These are phyloP conservation scores for Mythimna albipuncta DNA, from an alignment of 2,888 invertebrate species.

Conservation along the genomic window DNA sequence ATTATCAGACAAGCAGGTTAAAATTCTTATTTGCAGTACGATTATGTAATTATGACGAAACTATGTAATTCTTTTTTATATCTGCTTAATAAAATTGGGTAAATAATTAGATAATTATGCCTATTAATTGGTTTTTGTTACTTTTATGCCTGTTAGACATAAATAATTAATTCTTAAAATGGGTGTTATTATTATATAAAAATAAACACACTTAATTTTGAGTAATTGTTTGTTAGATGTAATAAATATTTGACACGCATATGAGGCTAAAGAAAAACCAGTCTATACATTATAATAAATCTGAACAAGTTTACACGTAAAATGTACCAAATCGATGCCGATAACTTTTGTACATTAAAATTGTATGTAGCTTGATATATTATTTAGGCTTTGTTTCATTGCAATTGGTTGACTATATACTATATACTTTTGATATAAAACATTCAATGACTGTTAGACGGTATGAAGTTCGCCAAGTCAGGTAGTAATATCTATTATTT, in stretches of 20 bases:
- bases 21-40: background rate
- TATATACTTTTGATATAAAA: no score
- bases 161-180: conserved; percentile 15
- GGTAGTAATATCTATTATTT: no score
- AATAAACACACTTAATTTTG: conserved; percentile 5
- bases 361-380: no score
- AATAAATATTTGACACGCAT: conserved; percentile 9
- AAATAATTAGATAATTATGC: background rate
- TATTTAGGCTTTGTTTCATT: no score
- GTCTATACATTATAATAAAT: no score
- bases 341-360: no score
- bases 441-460: no score
- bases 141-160: background rate
- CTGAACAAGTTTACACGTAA: no score
- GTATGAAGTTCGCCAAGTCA: no score
- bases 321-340: no score
- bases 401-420: no score
- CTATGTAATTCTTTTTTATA: background rate
- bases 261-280: background rate
- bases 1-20: background rate
- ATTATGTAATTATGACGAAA: background rate
- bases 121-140: background rate
- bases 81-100: background rate
- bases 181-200: background rate
- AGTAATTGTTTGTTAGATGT: background rate